These are phyloP conservation scores for Collichthys lucidus DNA, from an alignment of 2,113 vertebrate species.

Conservation along the genomic window DNA sequence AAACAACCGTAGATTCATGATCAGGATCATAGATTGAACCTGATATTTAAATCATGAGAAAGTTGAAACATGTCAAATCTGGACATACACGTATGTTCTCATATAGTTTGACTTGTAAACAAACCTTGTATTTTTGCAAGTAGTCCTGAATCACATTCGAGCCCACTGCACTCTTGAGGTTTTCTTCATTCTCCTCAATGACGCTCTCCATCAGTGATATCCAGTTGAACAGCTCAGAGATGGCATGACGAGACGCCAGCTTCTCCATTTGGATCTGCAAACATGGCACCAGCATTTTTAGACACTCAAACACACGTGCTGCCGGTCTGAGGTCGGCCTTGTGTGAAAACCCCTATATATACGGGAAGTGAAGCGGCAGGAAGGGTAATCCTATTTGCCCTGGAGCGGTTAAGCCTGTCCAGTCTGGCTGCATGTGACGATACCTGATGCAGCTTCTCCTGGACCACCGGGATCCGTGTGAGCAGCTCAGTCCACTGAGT, in stretches of 20 bases:
- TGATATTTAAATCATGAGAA: background rate
- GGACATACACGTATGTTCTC: background rate
- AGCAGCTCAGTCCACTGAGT: constrained; percentile 93
- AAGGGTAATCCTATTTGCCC: constrained; percentile 60
- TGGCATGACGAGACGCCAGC: constrained; percentile 94
- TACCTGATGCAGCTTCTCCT: constrained; percentile 96
- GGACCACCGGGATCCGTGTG: constrained; percentile 91
- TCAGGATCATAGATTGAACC: background rate
- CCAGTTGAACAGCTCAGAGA: constrained; percentile 95
- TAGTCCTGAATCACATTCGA: constrained; percentile 89
- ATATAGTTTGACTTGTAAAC: background rate
- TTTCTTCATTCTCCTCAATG: constrained; percentile 92
- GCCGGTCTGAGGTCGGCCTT: background rate
- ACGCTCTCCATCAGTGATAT: constrained; percentile 94
- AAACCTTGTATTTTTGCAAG: constrained; percentile 93
- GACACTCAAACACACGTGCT: background rate
- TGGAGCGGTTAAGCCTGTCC: constrained; percentile 44
- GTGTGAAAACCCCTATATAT: constrained; percentile 15
- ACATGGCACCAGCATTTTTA: background rate
- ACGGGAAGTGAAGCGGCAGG: constrained; percentile 26
- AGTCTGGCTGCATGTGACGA: constrained; percentile 24
- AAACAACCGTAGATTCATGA: constrained; percentile 26
- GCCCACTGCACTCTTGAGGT: constrained; percentile 92
- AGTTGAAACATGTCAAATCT: background rate
- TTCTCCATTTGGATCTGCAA: constrained; percentile 97